These are phyloP conservation scores for Perodicticus potto DNA, from an alignment of 2,797 vertebrate species.

Conservation along the genomic window DNA sequence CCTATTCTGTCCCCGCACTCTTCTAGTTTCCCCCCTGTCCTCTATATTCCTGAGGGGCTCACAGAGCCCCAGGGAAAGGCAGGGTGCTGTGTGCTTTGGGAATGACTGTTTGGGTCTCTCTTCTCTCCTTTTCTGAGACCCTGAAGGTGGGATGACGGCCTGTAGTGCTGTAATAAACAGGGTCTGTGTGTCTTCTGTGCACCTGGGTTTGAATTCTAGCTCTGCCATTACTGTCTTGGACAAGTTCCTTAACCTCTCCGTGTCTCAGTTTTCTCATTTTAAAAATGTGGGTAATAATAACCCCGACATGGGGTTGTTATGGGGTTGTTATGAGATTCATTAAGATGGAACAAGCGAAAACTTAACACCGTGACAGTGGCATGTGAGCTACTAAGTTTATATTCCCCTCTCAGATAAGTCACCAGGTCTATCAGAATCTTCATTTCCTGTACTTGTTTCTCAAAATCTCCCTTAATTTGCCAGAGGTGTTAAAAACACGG, in stretches of 20 bases:
- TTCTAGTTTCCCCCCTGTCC: background rate
- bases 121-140: background rate
- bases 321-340: background rate
- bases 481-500: constrained; percentile 33
- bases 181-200: background rate
- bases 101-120: background rate
- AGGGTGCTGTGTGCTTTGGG: background rate
- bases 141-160: too few species aligned
- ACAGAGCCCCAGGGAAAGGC: background rate
- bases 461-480: background rate
- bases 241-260: background rate
- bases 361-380: background rate
- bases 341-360: background rate
- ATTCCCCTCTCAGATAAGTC: constrained; percentile 23
- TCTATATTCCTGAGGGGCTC: background rate
- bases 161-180: background rate
- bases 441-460: constrained; percentile 34
- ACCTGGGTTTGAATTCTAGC: background rate
- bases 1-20: background rate
- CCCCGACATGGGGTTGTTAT: background rate
- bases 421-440: constrained; percentile 7
- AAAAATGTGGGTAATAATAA: background rate
- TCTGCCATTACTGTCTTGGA: background rate
- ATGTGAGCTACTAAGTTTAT: background rate
- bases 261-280: constrained; percentile 16